Evolutionary conservation across 2,888 invertebrate species (phyloP), one percentile per base, ranked within the genome.

Genomic region (Globia sparganii): DNA sequence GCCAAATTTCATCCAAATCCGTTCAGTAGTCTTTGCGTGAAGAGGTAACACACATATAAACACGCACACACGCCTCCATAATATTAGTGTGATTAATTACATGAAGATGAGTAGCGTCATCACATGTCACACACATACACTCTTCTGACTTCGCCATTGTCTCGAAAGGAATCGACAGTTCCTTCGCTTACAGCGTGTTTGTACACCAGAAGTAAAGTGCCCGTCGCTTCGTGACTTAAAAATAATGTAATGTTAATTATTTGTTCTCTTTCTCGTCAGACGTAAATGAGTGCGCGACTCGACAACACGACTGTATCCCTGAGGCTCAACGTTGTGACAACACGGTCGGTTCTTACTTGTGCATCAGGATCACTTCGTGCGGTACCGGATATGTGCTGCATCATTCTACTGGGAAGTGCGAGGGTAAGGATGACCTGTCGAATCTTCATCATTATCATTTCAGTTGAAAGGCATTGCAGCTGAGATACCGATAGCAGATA

Each of bases 321-420:
- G 95, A 97, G 1, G 97, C 97, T 0, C 98, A 99, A 92, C 97
- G 99, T n/a, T 99, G 99, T 89, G 99, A 99, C 93, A 99, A 99
- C 91, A 98, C 98, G 0, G 97, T 98, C 21, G 99, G 99, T 0
- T 99, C 99, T 0, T 99, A 97, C 92, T 97, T 98, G 37, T 99
- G 99, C 92, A 98, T 99, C 58, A 97, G 99, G 67, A 98, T 98
- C 56, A 97, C 98, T 11, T 98, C 99, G 1, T 99, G 99, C 92
- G 99, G 99, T 1, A 99, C 99, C 0, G 99, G 99, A 0, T 99
- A 99, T 92, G 99, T 99, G 0, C 95, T 99, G 37, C 99, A 99
- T 90, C 98, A 98, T 8, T 97, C 98, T 34, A 98, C 98, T 4
- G 98, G 98, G 59, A 96, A 97, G 72, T 99, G 99, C 93, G 98